Evolutionary conservation across 2,797 vertebrate genomes (phyloP), one percentile per base, ranked within the genome.

Genomic region (Nothura maculosa): DNA sequence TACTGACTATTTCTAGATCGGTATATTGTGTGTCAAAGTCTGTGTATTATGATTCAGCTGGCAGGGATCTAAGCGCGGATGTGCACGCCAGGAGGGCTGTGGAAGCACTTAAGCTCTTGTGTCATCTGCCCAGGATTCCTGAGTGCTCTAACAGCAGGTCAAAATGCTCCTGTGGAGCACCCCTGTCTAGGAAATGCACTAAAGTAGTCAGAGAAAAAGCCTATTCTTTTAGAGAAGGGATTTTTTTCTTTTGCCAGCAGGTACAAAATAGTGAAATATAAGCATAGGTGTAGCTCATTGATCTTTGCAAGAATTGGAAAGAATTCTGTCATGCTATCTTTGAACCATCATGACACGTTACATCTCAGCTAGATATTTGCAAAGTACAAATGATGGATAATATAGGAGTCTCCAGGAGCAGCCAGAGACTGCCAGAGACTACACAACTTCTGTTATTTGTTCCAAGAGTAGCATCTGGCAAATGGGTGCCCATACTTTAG

Each of bases 401-500:
- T 54, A 9, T 62, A n/a, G 87, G 40, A 89, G 47, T 68, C 40
- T 91, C 8, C 42, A 81, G 58, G 42, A 89, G 52, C 80, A 90
- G 43, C 42, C 75, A 82, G 74, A 11, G 4, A 61, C 62, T 87
- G 67, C 61, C 70, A 84, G 63, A 86, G 50, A 79, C 86, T 81
- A 72, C 19, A 27, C 24, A 60, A 61, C 12, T 73, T 81, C 55
- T 60, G 36, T 34, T 63, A 67, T 79, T 88, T 93, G 10, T 77
- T 90, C 77, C 48, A 38, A 81, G 15, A 63, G 21, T 22, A 95
- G 22, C 84, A 90, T 91, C 89, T 86, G 74, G 57, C 87, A 93
- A 91, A 91, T 47, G 43, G 36, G 32, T 87, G 47, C 67, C 60
- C 52, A 67, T 52, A 87, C 8, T 78, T 79, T 18, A 88, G 24